Conservation (phyloP, 2,888 invertebrate species). For the Eustalomyia histrio region DNA sequence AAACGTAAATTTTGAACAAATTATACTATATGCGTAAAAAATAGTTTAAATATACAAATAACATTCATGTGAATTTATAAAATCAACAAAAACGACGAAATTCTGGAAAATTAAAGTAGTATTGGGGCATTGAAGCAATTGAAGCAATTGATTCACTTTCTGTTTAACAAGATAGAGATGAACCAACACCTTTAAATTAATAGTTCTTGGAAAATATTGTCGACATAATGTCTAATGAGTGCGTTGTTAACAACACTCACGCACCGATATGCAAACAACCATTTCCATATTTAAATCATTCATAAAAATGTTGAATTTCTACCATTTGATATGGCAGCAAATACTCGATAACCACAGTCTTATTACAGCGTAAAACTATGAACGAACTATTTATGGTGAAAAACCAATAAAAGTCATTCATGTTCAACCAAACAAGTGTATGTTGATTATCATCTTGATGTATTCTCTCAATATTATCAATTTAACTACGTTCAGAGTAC, state of each 20-base stretch:
- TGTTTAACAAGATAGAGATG: conserved; percentile 15
- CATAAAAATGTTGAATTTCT: conserved; percentile 31
- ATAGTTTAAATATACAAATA: conserved; percentile 32
- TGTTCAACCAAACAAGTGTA: conserved; percentile 63
- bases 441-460: conserved; percentile 15
- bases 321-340: conserved; percentile 11
- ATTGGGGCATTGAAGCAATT: conserved; percentile 31
- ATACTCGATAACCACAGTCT: neutral
- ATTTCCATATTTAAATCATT: conserved; percentile 35
- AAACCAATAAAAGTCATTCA: conserved; percentile 66
- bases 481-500: neutral
- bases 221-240: conserved; percentile 74
- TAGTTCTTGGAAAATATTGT: conserved; percentile 76
- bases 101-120: conserved; percentile 36
- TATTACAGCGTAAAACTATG: conserved; percentile 19
- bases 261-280: neutral
- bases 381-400: conserved; percentile 44
- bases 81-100: conserved; percentile 24
- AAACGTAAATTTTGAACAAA: conserved; percentile 73
- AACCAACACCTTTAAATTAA: conserved; percentile 63
- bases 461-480: conserved; percentile 47
- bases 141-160: conserved; percentile 21
- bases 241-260: conserved; percentile 32
- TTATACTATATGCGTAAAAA: conserved; percentile 58
- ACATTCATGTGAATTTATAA: conserved; percentile 24